phyloP scores from a whole-genome alignment of 2,888 invertebrate species.

The Megalurothrips usitatus region DNA sequence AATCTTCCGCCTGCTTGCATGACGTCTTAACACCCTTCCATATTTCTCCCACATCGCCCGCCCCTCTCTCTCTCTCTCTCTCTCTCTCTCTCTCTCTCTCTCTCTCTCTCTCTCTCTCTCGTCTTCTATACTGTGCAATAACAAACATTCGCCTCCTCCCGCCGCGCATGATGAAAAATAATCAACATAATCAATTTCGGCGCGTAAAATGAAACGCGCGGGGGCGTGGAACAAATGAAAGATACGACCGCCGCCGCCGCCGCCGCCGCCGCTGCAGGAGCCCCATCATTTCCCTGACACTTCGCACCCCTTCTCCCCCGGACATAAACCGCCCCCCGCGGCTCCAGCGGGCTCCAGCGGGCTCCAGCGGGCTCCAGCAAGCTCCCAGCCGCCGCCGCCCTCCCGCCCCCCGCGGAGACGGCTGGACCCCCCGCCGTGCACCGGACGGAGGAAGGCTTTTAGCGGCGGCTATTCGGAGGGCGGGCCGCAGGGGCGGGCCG shows the following conservation, averaged over 20 bases:
- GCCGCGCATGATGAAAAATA: too few species aligned
- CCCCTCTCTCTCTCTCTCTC: too few species aligned
- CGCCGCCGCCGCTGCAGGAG: background rate
- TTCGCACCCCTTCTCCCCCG: background rate
- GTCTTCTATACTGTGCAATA: background rate
- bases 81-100: too few species aligned
- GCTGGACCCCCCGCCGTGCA: background rate
- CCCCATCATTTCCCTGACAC: conserved; percentile 10
- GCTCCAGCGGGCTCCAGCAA: too few species aligned
- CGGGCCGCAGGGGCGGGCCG: too few species aligned
- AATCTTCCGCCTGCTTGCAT: too few species aligned
- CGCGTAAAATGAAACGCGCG: too few species aligned
- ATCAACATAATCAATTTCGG: too few species aligned
- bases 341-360: background rate
- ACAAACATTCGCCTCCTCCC: too few species aligned
- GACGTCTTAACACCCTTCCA: too few species aligned
- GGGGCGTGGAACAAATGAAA: too few species aligned
- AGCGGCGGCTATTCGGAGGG: background rate
- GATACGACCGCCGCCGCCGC: background rate
- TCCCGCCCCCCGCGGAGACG: background rate
- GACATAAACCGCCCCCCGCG: background rate
- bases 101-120: background rate
- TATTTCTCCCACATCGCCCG: too few species aligned
- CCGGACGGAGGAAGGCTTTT: background rate
- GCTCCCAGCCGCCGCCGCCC: background rate